phyloP scores from a whole-genome alignment of 2,888 invertebrate species.

The Ramazzottius varieornatus region DNA sequence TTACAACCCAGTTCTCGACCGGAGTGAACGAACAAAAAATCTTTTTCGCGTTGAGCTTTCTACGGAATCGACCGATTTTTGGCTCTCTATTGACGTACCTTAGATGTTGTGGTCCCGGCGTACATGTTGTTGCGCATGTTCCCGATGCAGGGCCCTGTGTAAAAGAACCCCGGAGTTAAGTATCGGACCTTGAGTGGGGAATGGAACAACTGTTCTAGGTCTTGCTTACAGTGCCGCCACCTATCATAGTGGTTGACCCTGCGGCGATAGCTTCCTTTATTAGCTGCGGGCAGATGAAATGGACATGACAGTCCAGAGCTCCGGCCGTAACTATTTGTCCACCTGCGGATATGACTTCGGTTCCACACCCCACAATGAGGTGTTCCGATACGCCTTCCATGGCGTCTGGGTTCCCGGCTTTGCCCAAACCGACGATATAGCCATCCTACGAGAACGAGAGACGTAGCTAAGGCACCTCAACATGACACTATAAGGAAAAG shows the following conservation, averaged over 20 bases:
- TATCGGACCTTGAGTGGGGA: neutral
- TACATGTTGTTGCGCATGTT: constrained; percentile 19
- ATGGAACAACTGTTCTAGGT: neutral
- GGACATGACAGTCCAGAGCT: constrained; percentile 17
- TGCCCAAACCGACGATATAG: constrained; percentile 18
- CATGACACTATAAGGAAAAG: neutral
- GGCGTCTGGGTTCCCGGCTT: constrained; percentile 21
- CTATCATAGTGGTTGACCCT: constrained; percentile 20
- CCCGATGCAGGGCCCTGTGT: constrained; percentile 17
- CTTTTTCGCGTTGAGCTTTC: neutral
- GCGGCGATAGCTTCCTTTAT: constrained; percentile 17
- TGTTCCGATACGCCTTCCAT: constrained; percentile 14
- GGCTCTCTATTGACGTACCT: constrained; percentile 11
- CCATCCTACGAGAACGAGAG: constrained; percentile 14
- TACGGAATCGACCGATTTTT: too few relatives aligned
- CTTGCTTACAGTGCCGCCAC: constrained; percentile 17
- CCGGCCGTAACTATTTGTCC: constrained; percentile 19
- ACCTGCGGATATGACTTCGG: constrained; percentile 20
- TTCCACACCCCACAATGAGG: constrained; percentile 18
- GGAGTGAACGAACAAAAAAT: neutral
- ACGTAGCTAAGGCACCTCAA: neutral
- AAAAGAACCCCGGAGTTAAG: neutral
- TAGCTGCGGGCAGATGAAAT: constrained; percentile 20
- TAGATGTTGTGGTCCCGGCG: constrained; percentile 19
- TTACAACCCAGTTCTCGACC: constrained; percentile 9